phyloP scores from a whole-genome alignment of 2,888 invertebrate species.

The Papilio protenor region DNA sequence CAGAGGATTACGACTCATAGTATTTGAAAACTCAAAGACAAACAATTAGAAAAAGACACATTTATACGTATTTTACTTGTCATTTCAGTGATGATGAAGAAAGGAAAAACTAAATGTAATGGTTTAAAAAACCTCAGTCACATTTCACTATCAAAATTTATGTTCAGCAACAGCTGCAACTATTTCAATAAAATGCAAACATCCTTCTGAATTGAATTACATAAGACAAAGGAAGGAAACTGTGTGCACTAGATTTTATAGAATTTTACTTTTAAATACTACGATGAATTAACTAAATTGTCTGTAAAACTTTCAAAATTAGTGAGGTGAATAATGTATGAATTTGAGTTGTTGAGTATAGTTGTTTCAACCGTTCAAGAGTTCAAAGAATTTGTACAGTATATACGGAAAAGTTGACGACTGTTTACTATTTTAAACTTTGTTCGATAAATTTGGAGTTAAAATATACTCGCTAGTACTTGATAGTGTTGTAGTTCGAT shows the following conservation, averaged over 20 bases:
- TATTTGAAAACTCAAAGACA: neutral
- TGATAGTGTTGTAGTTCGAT: too few species aligned
- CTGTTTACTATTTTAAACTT: conserved; percentile 1
- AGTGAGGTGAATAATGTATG: neutral
- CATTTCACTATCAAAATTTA: conserved; percentile 37
- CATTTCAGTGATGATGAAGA: neutral
- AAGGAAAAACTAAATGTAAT: neutral
- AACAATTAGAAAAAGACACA: neutral
- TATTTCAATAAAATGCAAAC: conserved; percentile 43
- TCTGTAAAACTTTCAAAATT: neutral
- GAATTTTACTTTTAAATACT: neutral
- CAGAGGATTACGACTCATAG: too few species aligned
- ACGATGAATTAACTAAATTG: neutral
- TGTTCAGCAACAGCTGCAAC: conserved; percentile 39
- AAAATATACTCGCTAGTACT: neutral
- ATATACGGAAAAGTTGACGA: neutral
- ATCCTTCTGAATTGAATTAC: conserved; percentile 29
- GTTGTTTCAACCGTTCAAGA: neutral
- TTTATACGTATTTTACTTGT: neutral
- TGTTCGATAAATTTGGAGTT: neutral
- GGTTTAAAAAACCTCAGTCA: neutral
- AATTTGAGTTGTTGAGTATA: neutral
- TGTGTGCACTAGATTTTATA: neutral
- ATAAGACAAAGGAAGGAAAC: conserved; percentile 20
- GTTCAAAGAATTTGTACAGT: neutral